These are phyloP conservation scores for Sceliomorpha sp. DNA, from an alignment of 2,888 invertebrate species.

Conservation along the genomic window DNA sequence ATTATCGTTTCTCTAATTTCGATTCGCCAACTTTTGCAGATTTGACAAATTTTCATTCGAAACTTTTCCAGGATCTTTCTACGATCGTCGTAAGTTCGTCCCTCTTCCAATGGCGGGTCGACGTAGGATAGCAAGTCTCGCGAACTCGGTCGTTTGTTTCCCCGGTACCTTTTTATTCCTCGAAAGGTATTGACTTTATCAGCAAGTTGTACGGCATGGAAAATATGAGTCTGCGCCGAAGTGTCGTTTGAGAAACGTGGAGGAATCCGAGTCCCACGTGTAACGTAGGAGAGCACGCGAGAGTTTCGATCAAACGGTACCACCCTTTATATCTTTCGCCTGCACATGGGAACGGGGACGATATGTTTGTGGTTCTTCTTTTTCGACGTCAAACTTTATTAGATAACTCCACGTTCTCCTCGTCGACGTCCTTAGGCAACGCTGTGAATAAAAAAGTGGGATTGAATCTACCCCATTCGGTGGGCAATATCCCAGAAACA, in stretches of 20 bases:
- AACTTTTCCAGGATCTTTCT: constrained; percentile 14
- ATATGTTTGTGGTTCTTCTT: too few relatives aligned
- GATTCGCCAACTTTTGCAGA: constrained; percentile 6
- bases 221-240: constrained; percentile 35
- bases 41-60: constrained; percentile 16
- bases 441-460: too few relatives aligned
- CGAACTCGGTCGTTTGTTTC: constrained; percentile 14
- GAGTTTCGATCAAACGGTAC: too few relatives aligned
- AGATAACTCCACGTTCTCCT: too few relatives aligned
- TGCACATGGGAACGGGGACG: too few relatives aligned
- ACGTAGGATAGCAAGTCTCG: background rate
- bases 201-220: constrained; percentile 28
- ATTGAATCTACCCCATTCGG: too few relatives aligned
- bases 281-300: constrained; percentile 12
- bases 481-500: too few relatives aligned
- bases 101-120: background rate
- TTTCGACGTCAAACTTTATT: too few relatives aligned
- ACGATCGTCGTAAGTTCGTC: background rate
- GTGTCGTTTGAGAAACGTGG: constrained; percentile 19
- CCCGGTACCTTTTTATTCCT: constrained; percentile 4
- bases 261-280: constrained; percentile 10
- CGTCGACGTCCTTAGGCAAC: too few relatives aligned
- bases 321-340: too few relatives aligned
- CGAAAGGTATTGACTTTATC: constrained; percentile 43
- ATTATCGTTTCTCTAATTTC: too few relatives aligned